A percentile compares a stretch with the other conserved stretches of the same genome.
Evolutionary conservation across 2,113 vertebrate species (phyloP).

Genomic region (human): GRCh38 chrX:14632001-14632500

Average conservation of each 20-base stretch:
- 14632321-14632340: conserved; percentile 24
- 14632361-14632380: conserved; percentile 44
- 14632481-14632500: not conserved
- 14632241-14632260: not conserved
- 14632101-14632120: not conserved
- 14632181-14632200: not conserved
- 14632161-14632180: not conserved
- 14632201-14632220: conserved; percentile 5
- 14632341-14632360: not conserved
- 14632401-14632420: conserved; percentile 36
- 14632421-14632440: conserved; percentile 36
- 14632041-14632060: not conserved
- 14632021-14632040: not conserved
- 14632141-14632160: not conserved
- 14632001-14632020: not conserved
- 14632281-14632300: not conserved
- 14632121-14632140: not conserved
- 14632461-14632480: conserved; percentile 7
- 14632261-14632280: not conserved
- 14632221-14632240: not conserved
- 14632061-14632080: not conserved
- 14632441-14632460: conserved; percentile 32
- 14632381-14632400: conserved; percentile 53
- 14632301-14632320: not conserved
- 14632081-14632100: not conserved